A percentile compares a stretch with the other conserved stretches of the same genome.
phyloP scores from a whole-genome alignment of 2,113 vertebrate genomes.

The Deroptyus accipitrinus region DNA sequence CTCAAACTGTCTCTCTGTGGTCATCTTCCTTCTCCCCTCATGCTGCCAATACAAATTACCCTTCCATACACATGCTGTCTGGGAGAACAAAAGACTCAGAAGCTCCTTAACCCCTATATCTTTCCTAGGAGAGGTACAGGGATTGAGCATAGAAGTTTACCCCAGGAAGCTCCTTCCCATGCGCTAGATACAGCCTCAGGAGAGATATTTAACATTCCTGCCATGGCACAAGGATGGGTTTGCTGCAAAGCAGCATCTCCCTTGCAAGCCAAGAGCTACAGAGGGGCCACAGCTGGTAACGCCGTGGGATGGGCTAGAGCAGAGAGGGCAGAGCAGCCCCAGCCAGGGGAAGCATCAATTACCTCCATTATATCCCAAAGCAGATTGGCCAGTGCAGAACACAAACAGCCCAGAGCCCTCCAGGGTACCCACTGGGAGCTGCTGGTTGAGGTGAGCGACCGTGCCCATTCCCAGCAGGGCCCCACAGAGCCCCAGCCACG shows the following conservation, averaged over 20 bases:
- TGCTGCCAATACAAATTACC: background rate
- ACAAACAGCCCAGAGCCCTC: background rate
- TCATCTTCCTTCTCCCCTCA: background rate
- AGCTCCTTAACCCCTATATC: background rate
- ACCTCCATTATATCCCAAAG: background rate
- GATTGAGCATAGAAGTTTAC: background rate
- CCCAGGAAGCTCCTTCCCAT: background rate
- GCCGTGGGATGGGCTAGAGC: background rate
- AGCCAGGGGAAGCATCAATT: background rate
- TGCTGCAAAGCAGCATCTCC: background rate
- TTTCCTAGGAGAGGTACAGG: background rate
- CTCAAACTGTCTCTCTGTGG: background rate
- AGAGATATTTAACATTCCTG: background rate
- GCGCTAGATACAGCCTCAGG: background rate
- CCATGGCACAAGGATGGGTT: background rate
- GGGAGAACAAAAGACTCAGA: slow-evolving; percentile 3
- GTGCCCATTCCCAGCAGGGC: background rate
- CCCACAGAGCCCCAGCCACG: background rate
- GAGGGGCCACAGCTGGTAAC: background rate
- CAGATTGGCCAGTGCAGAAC: background rate
- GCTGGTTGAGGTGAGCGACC: background rate
- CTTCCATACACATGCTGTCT: background rate
- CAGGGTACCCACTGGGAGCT: background rate
- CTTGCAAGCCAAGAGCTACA: background rate
- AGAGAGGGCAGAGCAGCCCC: background rate